These are phyloP conservation scores for Margarornis squamiger DNA, from an alignment of 2,797 vertebrate genomes.

Conservation along the genomic window DNA sequence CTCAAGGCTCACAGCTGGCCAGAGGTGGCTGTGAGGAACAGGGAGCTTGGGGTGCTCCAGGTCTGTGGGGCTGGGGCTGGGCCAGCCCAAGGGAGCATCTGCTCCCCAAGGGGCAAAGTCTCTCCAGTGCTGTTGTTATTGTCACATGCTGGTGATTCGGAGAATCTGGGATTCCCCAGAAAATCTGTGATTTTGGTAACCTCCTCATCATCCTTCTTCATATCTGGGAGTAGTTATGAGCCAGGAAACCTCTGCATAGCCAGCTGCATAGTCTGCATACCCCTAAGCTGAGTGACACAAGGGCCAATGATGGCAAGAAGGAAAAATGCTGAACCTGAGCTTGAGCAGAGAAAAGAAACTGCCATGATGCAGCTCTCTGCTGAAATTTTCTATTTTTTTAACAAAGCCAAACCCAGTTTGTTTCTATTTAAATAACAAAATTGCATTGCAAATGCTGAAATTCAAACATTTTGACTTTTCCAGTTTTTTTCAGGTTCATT, in stretches of 20 bases:
- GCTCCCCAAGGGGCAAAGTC: too few species aligned
- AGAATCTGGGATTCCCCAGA: background rate
- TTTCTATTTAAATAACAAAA: background rate
- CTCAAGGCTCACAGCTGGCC: background rate
- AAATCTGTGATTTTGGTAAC: background rate
- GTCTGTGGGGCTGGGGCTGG: accelerated
- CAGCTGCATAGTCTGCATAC: accelerated
- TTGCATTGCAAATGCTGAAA: background rate
- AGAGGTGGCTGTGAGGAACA: accelerated
- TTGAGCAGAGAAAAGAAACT: background rate
- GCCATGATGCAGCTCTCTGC: background rate
- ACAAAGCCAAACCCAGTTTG: background rate
- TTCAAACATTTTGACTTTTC: background rate
- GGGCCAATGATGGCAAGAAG: background rate
- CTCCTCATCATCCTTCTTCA: background rate
- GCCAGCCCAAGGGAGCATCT: background rate
- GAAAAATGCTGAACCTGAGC: background rate
- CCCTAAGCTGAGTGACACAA: background rate
- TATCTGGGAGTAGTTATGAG: background rate
- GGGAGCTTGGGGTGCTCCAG: background rate
- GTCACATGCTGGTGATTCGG: background rate
- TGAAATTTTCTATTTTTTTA: background rate
- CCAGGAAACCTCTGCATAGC: background rate
- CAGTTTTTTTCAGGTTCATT: background rate
- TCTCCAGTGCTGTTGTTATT: accelerated